phyloP scores from a whole-genome alignment of 2,113 vertebrate genomes.

The Eira barbara region DNA sequence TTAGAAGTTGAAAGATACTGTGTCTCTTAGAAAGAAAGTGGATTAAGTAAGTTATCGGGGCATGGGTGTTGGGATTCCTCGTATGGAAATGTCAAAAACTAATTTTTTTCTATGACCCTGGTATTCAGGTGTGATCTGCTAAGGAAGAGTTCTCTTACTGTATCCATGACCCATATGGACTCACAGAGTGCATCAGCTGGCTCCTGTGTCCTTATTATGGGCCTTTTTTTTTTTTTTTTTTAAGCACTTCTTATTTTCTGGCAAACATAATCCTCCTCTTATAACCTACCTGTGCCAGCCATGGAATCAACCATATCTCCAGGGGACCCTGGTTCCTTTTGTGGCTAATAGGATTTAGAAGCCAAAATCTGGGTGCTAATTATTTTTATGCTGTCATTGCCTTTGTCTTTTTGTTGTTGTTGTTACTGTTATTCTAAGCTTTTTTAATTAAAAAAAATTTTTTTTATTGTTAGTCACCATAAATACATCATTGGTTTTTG shows the following conservation, averaged over 20 bases:
- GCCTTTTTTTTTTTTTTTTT: fast-evolving
- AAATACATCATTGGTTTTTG: no score
- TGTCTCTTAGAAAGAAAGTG: not conserved
- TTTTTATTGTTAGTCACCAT: no score
- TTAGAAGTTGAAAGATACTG: not conserved
- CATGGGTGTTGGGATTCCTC: not conserved
- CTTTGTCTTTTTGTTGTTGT: not conserved
- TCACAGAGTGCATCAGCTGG: fast-evolving
- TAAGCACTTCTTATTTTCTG: not conserved
- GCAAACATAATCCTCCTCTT: not conserved
- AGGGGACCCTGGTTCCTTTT: not conserved
- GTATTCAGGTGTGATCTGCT: not conserved
- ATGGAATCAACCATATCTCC: not conserved
- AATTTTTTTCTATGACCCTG: not conserved
- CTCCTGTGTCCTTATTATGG: not conserved
- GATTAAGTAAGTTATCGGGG: not conserved
- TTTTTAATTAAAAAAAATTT: no score
- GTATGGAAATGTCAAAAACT: not conserved
- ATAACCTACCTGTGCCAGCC: not conserved
- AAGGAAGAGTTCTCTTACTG: not conserved
- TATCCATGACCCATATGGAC: not conserved
- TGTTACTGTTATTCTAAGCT: no score
- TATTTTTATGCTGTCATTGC: not conserved
- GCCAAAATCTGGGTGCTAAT: not conserved
- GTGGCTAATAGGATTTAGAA: not conserved